Evolutionary conservation across 2,113 vertebrate species (phyloP), one percentile per base, ranked within the genome.

Genomic region (Proterorhinus semilunaris): DNA sequence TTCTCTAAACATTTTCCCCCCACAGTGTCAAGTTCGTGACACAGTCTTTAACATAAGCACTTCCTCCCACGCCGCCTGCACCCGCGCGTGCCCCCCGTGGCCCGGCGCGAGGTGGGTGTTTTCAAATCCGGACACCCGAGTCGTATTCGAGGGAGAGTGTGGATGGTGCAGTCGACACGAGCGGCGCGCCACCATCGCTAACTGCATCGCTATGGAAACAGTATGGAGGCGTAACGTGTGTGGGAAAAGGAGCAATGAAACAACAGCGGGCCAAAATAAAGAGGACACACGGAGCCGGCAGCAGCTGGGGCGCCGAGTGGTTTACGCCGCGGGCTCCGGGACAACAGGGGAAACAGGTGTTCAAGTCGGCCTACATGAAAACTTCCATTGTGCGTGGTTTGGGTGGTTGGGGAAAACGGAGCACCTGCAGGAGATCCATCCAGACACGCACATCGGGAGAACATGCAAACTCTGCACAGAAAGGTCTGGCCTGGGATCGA

Each of bases 191-290:
- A 88, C 83, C 75, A 42, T 75, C 79, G 48, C 79, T 84, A 79
- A 88, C 78, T 82, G 86, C 85, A 89, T 90, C 78, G 84, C 90
- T 88, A 91, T 91, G 88, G 90, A 87, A 91, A 91, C 88, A 47
- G 77, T 80, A 86, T 83, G 88, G 84, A 89, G 87, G 90, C 87
- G 87, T 86, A 86, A 12, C 80, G 79, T 85, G 86, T 83, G 86
- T 75, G 85, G 83, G 75, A 64, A 78, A 83, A 76, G 81, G 77
- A 85, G 84, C 81, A 87, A 84, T 85, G 79, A 82, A 78, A 83
- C 73, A 78, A 84, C 78, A 86, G 75, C 70, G 81, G 80, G 77
- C 62, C 61, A 71, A 73, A 83, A 76, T 69, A 64, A 84, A 78
- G 61, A 81, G 78, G 76, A 78, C 82, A 86, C 78, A 83, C 79